These are phyloP conservation scores for Cichladusa arquata DNA, from an alignment of 2,113 vertebrate genomes.

Conservation along the genomic window DNA sequence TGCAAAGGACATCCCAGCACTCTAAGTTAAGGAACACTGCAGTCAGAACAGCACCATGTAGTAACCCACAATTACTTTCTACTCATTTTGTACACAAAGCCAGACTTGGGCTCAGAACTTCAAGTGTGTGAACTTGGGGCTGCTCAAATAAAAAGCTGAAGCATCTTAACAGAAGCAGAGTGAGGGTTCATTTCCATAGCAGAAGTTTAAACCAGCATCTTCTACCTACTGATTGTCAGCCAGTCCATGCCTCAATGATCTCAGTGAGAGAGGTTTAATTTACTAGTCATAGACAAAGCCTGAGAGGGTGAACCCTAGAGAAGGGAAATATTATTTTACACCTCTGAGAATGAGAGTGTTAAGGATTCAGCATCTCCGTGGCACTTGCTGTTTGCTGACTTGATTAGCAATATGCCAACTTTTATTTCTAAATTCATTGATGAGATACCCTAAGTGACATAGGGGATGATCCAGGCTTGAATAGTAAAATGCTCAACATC, in stretches of 20 bases:
- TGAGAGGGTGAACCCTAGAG: neutral
- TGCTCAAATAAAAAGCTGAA: neutral
- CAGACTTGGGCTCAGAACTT: neutral
- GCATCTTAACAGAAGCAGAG: neutral
- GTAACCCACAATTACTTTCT: neutral
- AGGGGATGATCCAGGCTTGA: neutral
- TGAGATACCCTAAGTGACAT: neutral
- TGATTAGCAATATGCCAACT: neutral
- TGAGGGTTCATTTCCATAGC: neutral
- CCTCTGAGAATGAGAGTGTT: neutral
- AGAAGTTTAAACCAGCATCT: neutral
- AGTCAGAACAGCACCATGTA: neutral
- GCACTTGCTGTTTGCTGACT: neutral
- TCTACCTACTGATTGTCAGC: neutral
- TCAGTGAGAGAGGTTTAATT: neutral
- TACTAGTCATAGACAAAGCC: neutral
- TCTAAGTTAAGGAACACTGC: neutral
- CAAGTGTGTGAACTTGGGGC: neutral
- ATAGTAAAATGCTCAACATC: neutral
- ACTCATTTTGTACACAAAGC: neutral
- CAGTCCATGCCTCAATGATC: neutral
- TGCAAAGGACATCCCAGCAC: neutral
- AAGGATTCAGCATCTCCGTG: neutral
- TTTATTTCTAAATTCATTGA: neutral
- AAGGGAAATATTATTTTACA: neutral